phyloP scores from a whole-genome alignment of 2,888 invertebrate genomes.

The Platycnemis pennipes region DNA sequence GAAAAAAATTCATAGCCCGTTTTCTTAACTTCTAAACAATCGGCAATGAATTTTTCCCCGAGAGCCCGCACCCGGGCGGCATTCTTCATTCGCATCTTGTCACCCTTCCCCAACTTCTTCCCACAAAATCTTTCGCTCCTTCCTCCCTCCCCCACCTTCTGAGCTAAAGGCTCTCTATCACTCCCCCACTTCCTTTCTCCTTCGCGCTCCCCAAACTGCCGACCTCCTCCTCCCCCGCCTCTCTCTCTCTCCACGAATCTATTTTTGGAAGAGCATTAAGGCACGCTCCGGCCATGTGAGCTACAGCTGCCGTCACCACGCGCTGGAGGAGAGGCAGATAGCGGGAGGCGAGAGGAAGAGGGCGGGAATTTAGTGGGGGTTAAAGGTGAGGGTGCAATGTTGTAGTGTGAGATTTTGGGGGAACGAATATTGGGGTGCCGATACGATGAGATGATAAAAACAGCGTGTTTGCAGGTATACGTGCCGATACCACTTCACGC shows the following conservation, averaged over 20 bases:
- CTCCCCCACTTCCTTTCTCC: not conserved
- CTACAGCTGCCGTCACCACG: constrained; percentile 45
- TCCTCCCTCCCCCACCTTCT: not conserved
- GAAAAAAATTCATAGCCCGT: not conserved
- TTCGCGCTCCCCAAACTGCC: not conserved
- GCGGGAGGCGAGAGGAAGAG: not conserved
- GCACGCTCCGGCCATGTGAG: constrained; percentile 65
- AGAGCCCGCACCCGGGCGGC: not conserved
- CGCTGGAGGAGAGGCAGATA: not conserved
- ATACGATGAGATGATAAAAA: no score
- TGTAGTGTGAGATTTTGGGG: no score
- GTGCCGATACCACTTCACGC: no score
- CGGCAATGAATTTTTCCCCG: not conserved
- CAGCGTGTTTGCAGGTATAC: no score
- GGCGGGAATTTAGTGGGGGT: not conserved
- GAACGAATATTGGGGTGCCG: no score
- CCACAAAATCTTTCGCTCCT: not conserved
- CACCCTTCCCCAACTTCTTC: not conserved
- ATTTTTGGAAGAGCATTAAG: constrained; percentile 52
- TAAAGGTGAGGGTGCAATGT: not conserved
- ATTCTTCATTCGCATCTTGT: not conserved
- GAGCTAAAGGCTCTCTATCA: not conserved
- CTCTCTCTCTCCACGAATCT: constrained; percentile 28
- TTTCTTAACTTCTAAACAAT: not conserved
- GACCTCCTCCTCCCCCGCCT: not conserved